phyloP scores from a whole-genome alignment of 2,113 vertebrate genomes.

The Mus spicilegus region DNA sequence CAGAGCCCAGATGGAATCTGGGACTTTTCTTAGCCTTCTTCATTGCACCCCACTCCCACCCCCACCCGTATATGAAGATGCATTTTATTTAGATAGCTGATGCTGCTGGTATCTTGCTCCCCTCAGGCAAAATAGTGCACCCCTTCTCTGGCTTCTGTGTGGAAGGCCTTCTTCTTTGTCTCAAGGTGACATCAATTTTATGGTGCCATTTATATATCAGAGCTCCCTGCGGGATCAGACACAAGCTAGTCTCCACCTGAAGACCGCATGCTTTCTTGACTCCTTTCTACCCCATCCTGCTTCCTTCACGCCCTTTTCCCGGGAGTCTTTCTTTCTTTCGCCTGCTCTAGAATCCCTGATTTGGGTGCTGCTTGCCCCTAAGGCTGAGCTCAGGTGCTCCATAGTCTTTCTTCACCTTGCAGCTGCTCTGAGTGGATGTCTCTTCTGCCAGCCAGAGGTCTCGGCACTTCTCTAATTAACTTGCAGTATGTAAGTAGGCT shows the following conservation, averaged over 20 bases:
- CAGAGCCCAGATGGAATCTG: not conserved
- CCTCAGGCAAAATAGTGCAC: not conserved
- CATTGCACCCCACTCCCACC: not conserved
- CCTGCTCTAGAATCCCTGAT: not conserved
- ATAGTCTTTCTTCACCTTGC: not conserved
- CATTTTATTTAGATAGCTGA: not conserved
- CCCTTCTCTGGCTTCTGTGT: not conserved
- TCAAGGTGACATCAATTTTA: not conserved
- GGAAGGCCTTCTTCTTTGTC: not conserved
- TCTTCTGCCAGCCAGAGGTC: not conserved
- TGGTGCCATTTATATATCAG: not conserved
- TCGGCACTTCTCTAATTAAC: not conserved
- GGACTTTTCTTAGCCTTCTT: not conserved
- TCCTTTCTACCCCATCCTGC: not conserved
- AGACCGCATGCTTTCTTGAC: not conserved
- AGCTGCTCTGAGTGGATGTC: not conserved
- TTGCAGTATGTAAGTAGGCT: not conserved
- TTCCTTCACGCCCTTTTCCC: not conserved
- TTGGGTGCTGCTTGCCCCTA: not conserved
- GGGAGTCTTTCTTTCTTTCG: not conserved
- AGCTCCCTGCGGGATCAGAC: not conserved
- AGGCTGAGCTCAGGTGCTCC: not conserved
- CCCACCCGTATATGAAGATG: not conserved
- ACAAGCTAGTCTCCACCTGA: not conserved
- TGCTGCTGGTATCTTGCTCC: not conserved